Conservation (phyloP, 2,888 invertebrate species). For the Cephalotes varians region DNA sequence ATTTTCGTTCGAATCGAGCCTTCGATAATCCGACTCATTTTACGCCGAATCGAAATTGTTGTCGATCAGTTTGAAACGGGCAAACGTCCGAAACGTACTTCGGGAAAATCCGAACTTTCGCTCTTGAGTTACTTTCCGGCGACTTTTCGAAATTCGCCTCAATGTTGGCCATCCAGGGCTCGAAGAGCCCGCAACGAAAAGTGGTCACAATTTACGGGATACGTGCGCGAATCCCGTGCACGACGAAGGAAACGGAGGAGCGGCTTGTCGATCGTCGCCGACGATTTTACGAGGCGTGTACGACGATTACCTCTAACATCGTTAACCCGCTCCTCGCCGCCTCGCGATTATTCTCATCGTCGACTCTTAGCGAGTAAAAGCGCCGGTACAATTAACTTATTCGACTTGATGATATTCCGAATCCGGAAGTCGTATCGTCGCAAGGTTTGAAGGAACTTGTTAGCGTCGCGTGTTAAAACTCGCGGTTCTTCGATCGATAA, state of each 20-base stretch:
- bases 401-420: conserved; percentile 8
- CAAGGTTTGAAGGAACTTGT: not conserved
- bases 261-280: conserved; percentile 70
- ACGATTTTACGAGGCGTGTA: conserved; percentile 76
- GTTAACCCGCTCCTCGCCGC: conserved; percentile 23
- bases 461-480: not conserved
- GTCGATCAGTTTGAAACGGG: not conserved
- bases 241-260: conserved; percentile 51
- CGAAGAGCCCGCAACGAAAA: not conserved
- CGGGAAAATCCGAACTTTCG: not conserved
- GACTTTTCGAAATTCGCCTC: not conserved
- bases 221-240: conserved; percentile 38
- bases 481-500: not conserved
- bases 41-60: conserved; percentile 3
- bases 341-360: conserved; percentile 35
- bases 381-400: conserved; percentile 33
- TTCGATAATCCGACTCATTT: not conserved
- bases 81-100: not conserved
- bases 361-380: conserved; percentile 23
- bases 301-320: conserved; percentile 68
- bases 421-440: not conserved
- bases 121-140: not conserved
- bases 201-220: conserved; percentile 38
- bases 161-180: not conserved
- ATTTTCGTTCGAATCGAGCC: not conserved